Evolutionary conservation across 2,888 invertebrate species (phyloP), one percentile per base, ranked within the genome.

Genomic region (Dicranocentrus wangi): DNA sequence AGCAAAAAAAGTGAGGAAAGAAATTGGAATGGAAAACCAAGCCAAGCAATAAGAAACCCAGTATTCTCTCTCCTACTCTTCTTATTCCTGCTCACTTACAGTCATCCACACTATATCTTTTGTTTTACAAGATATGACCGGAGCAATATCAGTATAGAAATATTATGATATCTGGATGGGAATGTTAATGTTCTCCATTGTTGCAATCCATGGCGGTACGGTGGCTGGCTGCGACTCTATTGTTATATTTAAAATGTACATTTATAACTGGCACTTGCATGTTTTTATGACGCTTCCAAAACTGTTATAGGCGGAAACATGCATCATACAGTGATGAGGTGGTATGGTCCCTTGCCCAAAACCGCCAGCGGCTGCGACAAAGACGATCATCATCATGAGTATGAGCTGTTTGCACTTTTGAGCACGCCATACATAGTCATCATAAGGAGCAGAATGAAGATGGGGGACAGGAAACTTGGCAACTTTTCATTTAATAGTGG

Each of bases 21-120:
- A 78, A 78, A 78, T 78, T 78, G 78, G 78, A 78, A 78, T 70
- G 21, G 70, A 78, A 70, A 71, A 43, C 13, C 65, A 69, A 77
- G 63, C 61, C 58, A 61, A 69, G 68, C 69, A 73, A 75, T 39
- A 51, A 65, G 15, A 23, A 32, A n/a, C n/a, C n/a, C n/a, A 10
- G 32, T 3, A 32, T 32, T 32, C 32, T 32, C 10, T 7, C 10
- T 32, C 10, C 32, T 7, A 32, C 32, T 3, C 3, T n/a, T n/a
- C 32, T 32, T 32, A 32, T 32, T 32, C 10, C 32, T 7, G 10
- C 32, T 3, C 3, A 32, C 5, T 32, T 32, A 10, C 32, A 32
- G 32, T 10, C 32, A 10, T 32, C 3, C 32, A 32, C 32, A 7
- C 10, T 32, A 32, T 10, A 32, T 3, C 32, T 7, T 32, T 32